Conservation (phyloP, 1,140 invertebrate species). For the Parapsyche elsis region DNA sequence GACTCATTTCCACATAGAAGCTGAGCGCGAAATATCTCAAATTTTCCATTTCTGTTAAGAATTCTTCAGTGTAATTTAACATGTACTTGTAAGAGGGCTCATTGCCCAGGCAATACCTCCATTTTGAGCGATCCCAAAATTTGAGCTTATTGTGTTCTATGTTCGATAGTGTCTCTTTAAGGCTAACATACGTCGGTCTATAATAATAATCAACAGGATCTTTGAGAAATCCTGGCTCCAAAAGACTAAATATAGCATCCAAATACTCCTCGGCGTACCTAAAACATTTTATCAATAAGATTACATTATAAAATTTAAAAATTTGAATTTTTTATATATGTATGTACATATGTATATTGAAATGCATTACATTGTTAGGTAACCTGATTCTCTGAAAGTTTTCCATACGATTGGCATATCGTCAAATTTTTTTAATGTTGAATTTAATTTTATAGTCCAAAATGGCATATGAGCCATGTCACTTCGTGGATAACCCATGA, state of each 20-base stretch:
- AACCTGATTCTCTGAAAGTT: conserved; percentile 69
- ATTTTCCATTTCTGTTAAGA: conserved; percentile 51
- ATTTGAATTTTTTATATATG: conserved; percentile 2
- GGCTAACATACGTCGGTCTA: conserved; percentile 46
- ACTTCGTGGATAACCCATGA: conserved; percentile 51
- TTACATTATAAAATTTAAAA: neutral
- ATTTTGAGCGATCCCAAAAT: conserved; percentile 52
- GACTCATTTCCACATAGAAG: conserved; percentile 55
- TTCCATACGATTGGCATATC: conserved; percentile 77
- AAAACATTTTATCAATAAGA: conserved; percentile 32
- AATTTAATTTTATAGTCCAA: conserved; percentile 57
- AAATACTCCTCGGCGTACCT: conserved; percentile 54
- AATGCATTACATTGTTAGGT: conserved; percentile 65
- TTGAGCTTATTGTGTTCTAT: conserved; percentile 45
- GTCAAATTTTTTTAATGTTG: conserved; percentile 68
- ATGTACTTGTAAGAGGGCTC: conserved; percentile 52
- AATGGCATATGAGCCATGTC: conserved; percentile 47
- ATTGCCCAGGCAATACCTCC: conserved; percentile 52
- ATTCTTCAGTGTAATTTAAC: conserved; percentile 55
- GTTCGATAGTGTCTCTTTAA: conserved; percentile 45
- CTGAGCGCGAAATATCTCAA: conserved; percentile 52
- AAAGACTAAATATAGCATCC: conserved; percentile 47
- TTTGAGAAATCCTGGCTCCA: conserved; percentile 48
- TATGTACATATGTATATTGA: too few relatives aligned
- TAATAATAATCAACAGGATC: conserved; percentile 55